phyloP scores from a whole-genome alignment of 2,888 invertebrate species.

The Biston stratarius region DNA sequence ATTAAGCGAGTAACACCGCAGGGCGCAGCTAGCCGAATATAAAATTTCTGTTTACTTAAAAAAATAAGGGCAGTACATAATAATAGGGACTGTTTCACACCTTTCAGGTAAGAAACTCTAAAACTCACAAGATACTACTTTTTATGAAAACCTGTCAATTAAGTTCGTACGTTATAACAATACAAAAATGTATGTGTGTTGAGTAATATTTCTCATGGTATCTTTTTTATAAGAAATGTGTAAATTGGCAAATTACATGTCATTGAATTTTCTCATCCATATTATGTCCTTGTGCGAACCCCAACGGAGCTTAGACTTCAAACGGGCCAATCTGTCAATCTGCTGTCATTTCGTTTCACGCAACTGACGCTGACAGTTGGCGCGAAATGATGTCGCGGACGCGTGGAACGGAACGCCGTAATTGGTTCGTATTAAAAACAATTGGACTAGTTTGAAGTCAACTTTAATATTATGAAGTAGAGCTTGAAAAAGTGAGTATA shows the following conservation, averaged over 20 bases:
- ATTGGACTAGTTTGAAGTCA: conserved; percentile 11
- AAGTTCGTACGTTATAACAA: neutral
- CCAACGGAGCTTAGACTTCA: conserved; percentile 66
- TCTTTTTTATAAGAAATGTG: neutral
- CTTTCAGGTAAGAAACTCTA: neutral
- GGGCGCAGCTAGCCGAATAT: no score
- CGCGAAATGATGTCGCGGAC: conserved; percentile 49
- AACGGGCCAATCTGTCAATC: conserved; percentile 75
- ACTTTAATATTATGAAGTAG: neutral
- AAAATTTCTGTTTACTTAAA: neutral
- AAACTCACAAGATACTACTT: neutral
- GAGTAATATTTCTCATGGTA: neutral
- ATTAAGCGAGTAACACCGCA: no score
- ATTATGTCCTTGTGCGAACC: no score
- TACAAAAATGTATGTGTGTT: neutral
- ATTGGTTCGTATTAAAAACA: conserved; percentile 47
- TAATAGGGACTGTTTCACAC: neutral
- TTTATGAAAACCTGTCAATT: conserved; percentile 3
- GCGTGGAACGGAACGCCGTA: conserved; percentile 49
- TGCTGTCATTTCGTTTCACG: conserved; percentile 73
- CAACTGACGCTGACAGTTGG: conserved; percentile 82
- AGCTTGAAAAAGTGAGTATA: no score
- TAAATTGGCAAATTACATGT: neutral
- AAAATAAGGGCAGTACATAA: no score
- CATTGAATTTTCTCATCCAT: neutral